These are phyloP conservation scores for Rostratula benghalensis DNA, from an alignment of 2,113 vertebrate genomes.

Conservation along the genomic window DNA sequence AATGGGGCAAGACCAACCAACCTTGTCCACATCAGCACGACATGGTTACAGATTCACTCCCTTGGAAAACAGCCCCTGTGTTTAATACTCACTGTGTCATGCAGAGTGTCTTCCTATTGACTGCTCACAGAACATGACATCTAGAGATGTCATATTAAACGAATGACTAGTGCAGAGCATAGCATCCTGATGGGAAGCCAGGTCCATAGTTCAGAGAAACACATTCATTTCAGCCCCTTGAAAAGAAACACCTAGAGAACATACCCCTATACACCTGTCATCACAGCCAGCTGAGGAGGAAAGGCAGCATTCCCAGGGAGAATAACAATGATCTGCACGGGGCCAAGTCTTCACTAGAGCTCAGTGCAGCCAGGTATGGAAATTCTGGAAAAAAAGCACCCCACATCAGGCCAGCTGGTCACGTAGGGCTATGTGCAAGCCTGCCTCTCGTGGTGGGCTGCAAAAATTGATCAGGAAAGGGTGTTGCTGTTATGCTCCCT, in stretches of 20 bases:
- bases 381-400: not conserved
- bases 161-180: not conserved
- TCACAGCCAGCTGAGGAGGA: accelerated
- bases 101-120: not conserved
- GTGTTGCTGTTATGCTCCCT: not conserved
- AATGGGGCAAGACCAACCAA: not conserved
- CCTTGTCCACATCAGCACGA: not conserved
- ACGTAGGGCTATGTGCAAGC: not conserved
- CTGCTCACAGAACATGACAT: not conserved
- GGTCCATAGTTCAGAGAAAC: not conserved
- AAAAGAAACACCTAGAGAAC: not conserved
- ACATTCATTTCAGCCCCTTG: not conserved
- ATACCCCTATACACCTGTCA: not conserved
- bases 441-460: not conserved
- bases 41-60: not conserved
- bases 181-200: not conserved
- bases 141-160: not conserved
- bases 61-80: not conserved
- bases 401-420: too few species aligned
- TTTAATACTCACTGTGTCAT: not conserved
- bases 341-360: not conserved
- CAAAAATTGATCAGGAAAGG: not conserved
- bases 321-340: not conserved
- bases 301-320: not conserved
- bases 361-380: not conserved